Evolutionary conservation across 2,888 invertebrate species (phyloP).

Genomic region (Clistopyga incitator): DNA sequence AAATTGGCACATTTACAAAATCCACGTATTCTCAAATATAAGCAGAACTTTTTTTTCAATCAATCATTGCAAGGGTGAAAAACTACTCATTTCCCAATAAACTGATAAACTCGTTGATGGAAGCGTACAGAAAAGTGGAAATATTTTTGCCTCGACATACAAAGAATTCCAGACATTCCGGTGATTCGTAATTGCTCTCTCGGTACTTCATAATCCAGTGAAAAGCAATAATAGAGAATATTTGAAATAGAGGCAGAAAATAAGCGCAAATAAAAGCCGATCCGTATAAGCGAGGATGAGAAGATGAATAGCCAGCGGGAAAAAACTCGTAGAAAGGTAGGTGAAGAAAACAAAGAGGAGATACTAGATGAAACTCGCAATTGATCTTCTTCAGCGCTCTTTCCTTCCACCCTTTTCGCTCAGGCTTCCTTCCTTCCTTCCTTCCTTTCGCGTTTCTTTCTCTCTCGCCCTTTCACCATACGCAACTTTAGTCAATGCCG

Average conservation of each 20-base stretch:
- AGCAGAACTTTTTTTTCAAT: too few relatives aligned
- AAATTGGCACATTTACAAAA: too few relatives aligned
- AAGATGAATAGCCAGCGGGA: constrained; percentile 54
- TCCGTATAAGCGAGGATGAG: background rate
- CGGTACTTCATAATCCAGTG: background rate
- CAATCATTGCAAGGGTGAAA: too few relatives aligned
- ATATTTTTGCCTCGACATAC: background rate
- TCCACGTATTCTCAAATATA: too few relatives aligned
- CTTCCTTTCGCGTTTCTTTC: constrained; percentile 43
- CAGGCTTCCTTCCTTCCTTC: constrained; percentile 51
- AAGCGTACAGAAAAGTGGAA: background rate
- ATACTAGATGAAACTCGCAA: constrained; percentile 41
- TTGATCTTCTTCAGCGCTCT: constrained; percentile 50
- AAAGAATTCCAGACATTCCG: background rate
- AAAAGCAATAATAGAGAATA: background rate
- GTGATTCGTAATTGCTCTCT: background rate
- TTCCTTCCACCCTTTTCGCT: constrained; percentile 29
- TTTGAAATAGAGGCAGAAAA: background rate
- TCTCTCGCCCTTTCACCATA: constrained; percentile 39
- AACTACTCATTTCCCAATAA: too few relatives aligned
- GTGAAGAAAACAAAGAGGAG: constrained; percentile 52
- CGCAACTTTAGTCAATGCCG: constrained; percentile 47
- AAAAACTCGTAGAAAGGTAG: constrained; percentile 39
- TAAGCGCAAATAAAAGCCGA: background rate
- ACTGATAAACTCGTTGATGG: background rate